These are phyloP conservation scores for Stenoptilia bipunctidactyla DNA, from an alignment of 2,888 invertebrate species.

Conservation along the genomic window DNA sequence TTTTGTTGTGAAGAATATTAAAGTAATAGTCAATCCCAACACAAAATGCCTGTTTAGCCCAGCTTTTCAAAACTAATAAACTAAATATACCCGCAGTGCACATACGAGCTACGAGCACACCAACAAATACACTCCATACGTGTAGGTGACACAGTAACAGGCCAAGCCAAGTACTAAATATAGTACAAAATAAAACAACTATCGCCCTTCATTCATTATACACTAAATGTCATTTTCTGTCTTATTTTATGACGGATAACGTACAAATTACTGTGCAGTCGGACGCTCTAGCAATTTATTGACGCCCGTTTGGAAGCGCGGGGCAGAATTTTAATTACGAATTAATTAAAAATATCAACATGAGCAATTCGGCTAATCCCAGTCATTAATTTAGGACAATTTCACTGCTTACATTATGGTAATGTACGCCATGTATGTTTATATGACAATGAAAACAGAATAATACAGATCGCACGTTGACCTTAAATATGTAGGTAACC, in stretches of 20 bases:
- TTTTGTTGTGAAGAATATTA: no score
- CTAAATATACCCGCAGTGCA: no score
- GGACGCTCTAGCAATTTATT: constrained; percentile 39
- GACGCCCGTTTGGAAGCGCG: constrained; percentile 50
- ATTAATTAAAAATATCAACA: constrained; percentile 67
- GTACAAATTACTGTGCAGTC: background rate
- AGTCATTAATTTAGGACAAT: constrained; percentile 20
- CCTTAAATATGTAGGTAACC: no score
- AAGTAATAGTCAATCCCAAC: no score
- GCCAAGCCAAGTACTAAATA: constrained; percentile 65
- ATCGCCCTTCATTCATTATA: constrained; percentile 61
- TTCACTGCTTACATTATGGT: no score
- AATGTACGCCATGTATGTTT: no score
- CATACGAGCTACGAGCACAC: no score
- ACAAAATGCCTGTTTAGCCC: no score
- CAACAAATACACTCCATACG: no score
- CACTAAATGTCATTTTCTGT: constrained; percentile 29
- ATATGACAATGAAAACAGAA: no score
- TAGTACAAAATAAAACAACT: constrained; percentile 70
- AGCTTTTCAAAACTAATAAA: no score
- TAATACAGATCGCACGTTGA: no score
- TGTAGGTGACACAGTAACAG: constrained; percentile 60
- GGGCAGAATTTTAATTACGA: constrained; percentile 70
- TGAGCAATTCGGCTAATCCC: constrained; percentile 55
- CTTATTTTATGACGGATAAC: constrained; percentile 20